Evolutionary conservation across 2,113 vertebrate species (phyloP).

Genomic region (Osmerus mordax): DNA sequence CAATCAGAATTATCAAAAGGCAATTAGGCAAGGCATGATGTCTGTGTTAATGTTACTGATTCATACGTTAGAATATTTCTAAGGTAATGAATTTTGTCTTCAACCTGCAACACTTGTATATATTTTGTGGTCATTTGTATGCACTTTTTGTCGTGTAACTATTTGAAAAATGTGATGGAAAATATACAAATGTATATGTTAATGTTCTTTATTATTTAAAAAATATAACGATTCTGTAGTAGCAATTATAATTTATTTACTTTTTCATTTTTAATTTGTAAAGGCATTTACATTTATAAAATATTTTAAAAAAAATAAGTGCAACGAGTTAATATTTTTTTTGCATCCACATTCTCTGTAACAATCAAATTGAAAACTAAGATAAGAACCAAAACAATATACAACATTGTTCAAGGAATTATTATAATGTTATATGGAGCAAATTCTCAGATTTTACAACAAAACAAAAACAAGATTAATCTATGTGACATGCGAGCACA

Average conservation of each 20-base stretch:
- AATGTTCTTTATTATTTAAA: too few species aligned
- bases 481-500: neutral
- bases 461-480: neutral
- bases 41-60: constrained; percentile 33
- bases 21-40: constrained; percentile 59
- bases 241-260: too few species aligned
- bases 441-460: neutral
- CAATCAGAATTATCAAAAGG: constrained; percentile 72
- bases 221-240: too few species aligned
- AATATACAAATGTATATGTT: too few species aligned
- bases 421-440: neutral
- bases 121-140: neutral
- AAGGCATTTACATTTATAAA: neutral
- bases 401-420: neutral
- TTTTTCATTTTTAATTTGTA: too few species aligned
- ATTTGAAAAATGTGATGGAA: neutral
- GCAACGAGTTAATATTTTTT: neutral
- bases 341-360: neutral
- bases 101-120: too few species aligned
- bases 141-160: neutral
- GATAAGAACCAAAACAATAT: neutral
- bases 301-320: constrained; percentile 9
- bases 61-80: constrained; percentile 9
- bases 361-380: neutral
- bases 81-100: neutral